Base-by-base conservation (phyloP, 2,888 invertebrate genomes). In the Pilophorus perplexus region DNA sequence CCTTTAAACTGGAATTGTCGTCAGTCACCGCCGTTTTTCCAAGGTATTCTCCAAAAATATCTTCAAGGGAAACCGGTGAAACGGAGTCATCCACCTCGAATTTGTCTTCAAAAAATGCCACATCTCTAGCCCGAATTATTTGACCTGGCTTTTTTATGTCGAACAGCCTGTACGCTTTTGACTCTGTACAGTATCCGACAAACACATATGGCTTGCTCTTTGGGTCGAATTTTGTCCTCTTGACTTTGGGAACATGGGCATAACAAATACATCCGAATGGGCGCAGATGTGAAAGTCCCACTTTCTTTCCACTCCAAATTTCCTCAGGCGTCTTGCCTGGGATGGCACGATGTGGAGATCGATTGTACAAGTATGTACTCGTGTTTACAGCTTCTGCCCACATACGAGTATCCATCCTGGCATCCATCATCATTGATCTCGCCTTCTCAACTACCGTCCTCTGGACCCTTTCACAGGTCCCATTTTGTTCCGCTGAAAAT, bases 321-420 rank as follows among this genome's bases (percentile, higher is more conserved):
- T 59, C 44, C 22, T 22, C 14, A 59, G 60, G 60, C 25, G 60
- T 59, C 20, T 54, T 54, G 40, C 40, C 40, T 12, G 14, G 14
- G 3, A 65, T 42, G 25, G 52, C 54, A n/a, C 14, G 33, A 16
- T 52, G 38, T 6, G 65, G 65, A 18, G 22, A 23, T 37, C 6
- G n/a, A 28, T 65, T 59, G 25, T 42, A 42, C 28, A 59, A 44
- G 27, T 25, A 59, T 6, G 23, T 22, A 14, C 42, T 44, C 37
- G 52, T 20, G 22, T 40, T 65, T 1, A 55, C 25, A 1, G 54
- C 54, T 54, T 65, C 65, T 22, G 65, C 65, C 65, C 50, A 64
- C 25, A 33, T 33, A 18, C 33, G 25, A 6, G 8, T 25, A 22
- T 20, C 14, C 10, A 55, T 22, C 5, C 6, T 25, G 2, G 65